Conservation (phyloP, 2,888 invertebrate species). For the Clunio marinus region DNA sequence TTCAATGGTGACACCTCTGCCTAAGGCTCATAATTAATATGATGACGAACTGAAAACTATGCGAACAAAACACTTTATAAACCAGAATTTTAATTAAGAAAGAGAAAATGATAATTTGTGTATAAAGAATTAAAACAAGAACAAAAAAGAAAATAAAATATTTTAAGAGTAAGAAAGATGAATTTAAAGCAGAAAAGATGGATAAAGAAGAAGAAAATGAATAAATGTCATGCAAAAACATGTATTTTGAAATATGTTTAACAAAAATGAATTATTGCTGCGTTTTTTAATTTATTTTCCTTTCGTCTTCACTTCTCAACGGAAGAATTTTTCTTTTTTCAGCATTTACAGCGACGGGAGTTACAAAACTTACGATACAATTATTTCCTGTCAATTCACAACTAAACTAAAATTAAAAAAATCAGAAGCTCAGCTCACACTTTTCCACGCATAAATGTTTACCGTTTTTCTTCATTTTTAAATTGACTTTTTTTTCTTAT, state of each 20-base stretch:
- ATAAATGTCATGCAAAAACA: conserved; percentile 39
- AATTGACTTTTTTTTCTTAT: conserved; percentile 9
- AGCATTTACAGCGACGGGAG: conserved; percentile 19
- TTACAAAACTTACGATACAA: neutral
- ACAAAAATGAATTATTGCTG: conserved; percentile 38
- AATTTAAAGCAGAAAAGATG: conserved; percentile 26
- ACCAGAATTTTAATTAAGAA: conserved; percentile 34
- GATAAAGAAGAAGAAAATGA: conserved; percentile 20
- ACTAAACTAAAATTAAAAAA: no score
- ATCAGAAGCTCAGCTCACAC: no score
- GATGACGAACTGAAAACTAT: conserved; percentile 34
- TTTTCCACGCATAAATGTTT: conserved; percentile 11
- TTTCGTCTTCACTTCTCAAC: conserved; percentile 15
- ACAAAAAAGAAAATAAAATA: no score
- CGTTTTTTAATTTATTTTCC: conserved; percentile 25
- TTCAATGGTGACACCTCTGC: neutral
- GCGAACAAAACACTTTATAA: conserved; percentile 34
- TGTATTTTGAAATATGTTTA: conserved; percentile 39
- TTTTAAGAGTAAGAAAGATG: conserved; percentile 14
- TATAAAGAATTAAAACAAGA: conserved; percentile 18
- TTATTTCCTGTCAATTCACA: conserved; percentile 27
- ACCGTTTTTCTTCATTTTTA: conserved; percentile 13
- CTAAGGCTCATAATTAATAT: conserved; percentile 12
- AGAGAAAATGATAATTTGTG: conserved; percentile 28
- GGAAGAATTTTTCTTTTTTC: no score